Evolutionary conservation across 1,140 invertebrate genomes (phyloP).

Genomic region (Saccostrea echinata): DNA sequence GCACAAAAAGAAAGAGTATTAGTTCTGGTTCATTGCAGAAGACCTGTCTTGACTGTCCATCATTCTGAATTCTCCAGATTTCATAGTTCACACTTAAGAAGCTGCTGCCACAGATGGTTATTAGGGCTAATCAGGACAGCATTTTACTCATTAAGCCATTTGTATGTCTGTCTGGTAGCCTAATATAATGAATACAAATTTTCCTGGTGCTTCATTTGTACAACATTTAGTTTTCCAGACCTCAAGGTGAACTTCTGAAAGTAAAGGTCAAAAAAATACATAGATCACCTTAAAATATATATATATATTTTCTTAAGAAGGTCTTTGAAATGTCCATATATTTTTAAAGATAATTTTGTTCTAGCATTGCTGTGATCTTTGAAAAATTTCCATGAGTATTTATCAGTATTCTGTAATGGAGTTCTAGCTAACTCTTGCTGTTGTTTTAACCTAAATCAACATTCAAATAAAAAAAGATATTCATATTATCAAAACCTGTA

Average conservation of each 20-base stretch:
- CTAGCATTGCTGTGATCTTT: no score
- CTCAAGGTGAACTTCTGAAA: neutral
- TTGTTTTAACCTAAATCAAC: no score
- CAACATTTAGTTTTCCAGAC: neutral
- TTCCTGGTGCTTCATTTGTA: neutral
- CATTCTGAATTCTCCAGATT: slow-evolving; percentile 9
- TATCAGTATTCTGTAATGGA: no score
- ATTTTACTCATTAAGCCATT: slow-evolving; percentile 14
- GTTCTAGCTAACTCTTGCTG: no score
- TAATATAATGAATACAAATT: neutral
- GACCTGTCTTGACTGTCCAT: slow-evolving; percentile 8
- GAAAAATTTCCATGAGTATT: no score
- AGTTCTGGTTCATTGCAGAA: neutral
- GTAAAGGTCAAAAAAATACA: no score
- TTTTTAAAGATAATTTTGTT: no score
- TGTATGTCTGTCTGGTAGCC: slow-evolving; percentile 3
- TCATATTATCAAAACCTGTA: no score
- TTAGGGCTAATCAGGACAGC: neutral
- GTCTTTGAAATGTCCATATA: no score
- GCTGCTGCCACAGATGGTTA: neutral
- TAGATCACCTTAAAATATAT: no score
- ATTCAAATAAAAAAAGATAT: no score
- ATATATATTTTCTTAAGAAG: no score
- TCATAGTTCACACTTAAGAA: neutral
- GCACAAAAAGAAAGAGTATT: neutral